Evolutionary conservation across 2,113 vertebrate genomes (phyloP).

Genomic region (Rhagologus leucostigma): DNA sequence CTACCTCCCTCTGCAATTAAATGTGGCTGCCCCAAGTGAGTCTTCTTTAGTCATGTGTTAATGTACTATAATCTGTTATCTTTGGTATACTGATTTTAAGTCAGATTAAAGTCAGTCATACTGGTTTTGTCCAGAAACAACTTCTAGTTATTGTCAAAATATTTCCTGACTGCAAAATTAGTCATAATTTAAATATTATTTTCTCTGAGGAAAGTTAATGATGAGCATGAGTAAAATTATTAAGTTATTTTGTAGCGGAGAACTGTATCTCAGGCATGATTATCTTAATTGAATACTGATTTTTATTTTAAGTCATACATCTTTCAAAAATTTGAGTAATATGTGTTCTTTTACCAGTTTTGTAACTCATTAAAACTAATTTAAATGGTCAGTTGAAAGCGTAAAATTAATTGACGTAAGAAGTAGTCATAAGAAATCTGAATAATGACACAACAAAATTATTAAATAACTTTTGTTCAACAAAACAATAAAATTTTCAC

Average conservation of each 20-base stretch:
- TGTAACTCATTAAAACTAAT: background rate
- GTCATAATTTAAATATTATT: background rate
- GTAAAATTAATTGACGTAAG: background rate
- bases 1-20: background rate
- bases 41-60: background rate
- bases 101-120: background rate
- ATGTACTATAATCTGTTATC: background rate
- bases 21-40: background rate
- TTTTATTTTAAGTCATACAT: background rate
- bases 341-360: background rate
- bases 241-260: background rate
- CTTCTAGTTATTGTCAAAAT: background rate
- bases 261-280: background rate
- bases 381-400: background rate
- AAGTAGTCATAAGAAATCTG: background rate
- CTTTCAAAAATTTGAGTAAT: background rate
- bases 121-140: background rate
- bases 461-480: background rate
- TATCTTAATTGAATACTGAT: background rate
- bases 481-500: background rate
- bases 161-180: background rate
- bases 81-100: background rate
- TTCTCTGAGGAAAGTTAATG: background rate
- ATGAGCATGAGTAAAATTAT: background rate
- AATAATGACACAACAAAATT: background rate